These are phyloP conservation scores for Leptinotarsa rubiginosa DNA, from an alignment of 2,888 invertebrate genomes.

Conservation along the genomic window DNA sequence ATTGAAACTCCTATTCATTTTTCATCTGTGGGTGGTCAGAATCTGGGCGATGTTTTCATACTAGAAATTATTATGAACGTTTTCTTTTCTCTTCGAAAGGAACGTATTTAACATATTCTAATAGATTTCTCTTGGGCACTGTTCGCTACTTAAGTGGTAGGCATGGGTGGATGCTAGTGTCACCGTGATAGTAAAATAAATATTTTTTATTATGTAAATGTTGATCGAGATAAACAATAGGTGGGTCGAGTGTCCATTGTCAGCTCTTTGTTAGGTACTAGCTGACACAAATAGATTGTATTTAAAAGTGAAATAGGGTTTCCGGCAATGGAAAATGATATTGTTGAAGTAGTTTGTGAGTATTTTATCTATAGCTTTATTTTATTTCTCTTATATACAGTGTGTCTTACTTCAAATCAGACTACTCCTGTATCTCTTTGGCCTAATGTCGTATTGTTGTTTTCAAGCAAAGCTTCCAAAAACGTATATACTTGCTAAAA, in stretches of 20 bases:
- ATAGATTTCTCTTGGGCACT: conserved; percentile 1
- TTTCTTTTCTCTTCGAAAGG: conserved; percentile 14
- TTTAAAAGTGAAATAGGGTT: conserved; percentile 5
- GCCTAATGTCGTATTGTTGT: no score
- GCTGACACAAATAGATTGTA: conserved; percentile 4
- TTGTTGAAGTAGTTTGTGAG: not conserved
- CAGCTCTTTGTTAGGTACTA: conserved; percentile 27
- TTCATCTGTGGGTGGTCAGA: conserved; percentile 10
- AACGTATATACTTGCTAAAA: no score
- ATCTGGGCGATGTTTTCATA: not conserved
- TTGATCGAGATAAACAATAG: conserved; percentile 39
- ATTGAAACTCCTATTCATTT: conserved; percentile 12
- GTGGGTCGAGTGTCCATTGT: conserved; percentile 37
- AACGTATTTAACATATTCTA: conserved; percentile 17
- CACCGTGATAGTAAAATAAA: conserved; percentile 33
- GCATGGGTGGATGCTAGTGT: conserved; percentile 34
- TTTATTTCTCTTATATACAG: no score
- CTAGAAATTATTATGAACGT: conserved; percentile 2
- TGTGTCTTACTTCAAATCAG: no score
- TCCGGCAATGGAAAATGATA: conserved; percentile 6
- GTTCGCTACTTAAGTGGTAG: conserved; percentile 26
- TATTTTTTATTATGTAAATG: conserved; percentile 40
- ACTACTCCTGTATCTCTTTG: no score
- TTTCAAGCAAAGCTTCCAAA: no score
- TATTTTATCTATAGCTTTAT: no score